Percentiles rank a stretch among this genome's conserved stretches.
Evolutionary conservation across 1,140 invertebrate genomes (phyloP).

Genomic region (Planococcus citri): DNA sequence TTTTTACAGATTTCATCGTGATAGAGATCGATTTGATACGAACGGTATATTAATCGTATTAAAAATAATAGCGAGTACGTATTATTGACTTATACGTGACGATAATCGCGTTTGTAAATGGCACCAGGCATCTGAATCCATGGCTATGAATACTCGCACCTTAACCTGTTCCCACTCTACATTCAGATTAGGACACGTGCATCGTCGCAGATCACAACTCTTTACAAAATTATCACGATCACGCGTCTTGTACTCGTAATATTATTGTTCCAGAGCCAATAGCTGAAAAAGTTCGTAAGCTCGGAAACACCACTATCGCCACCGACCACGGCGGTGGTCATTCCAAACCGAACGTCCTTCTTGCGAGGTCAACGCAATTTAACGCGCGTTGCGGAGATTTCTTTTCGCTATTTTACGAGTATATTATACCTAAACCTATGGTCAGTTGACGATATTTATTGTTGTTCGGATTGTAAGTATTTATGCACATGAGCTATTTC

Average conservation of each 20-base stretch:
- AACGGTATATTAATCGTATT: too few species aligned
- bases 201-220: background rate
- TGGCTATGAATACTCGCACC: background rate
- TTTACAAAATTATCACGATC: background rate
- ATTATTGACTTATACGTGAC: background rate
- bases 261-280: background rate
- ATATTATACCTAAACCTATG: too few species aligned
- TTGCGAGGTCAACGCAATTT: too few species aligned
- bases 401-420: too few species aligned
- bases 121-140: background rate
- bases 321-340: too few species aligned
- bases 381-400: too few species aligned
- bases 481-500: too few species aligned
- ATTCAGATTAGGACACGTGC: background rate
- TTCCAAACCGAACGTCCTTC: too few species aligned
- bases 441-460: too few species aligned
- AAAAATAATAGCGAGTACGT: too few species aligned
- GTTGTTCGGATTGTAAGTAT: too few species aligned
- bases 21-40: background rate
- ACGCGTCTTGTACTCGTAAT: background rate
- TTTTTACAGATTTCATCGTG: background rate
- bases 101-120: background rate
- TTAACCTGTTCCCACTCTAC: background rate
- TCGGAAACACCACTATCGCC: background rate
- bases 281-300: background rate